A percentile compares a stretch with the other conserved stretches of the same genome.
Conservation (phyloP, 2,113 vertebrate species). For the Pardalotus punctatus region DNA sequence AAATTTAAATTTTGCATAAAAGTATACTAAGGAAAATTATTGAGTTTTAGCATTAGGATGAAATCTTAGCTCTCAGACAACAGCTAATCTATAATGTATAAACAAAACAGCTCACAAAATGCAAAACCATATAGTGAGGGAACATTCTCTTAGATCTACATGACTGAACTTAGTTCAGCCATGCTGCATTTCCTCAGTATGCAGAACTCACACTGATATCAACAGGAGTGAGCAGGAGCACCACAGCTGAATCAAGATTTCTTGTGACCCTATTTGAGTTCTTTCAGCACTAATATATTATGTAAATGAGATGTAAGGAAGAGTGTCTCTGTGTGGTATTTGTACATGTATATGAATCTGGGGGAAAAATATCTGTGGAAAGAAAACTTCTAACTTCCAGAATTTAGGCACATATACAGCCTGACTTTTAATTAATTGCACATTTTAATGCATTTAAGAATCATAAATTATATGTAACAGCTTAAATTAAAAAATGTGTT, state of each 20-base stretch:
- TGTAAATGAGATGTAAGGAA: not conserved
- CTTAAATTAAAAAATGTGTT: not conserved
- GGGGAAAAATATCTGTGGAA: not conserved
- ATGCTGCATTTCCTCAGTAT: not conserved
- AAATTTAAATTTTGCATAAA: not conserved
- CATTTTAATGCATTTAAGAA: not conserved
- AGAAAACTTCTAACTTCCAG: not conserved
- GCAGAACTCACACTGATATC: not conserved
- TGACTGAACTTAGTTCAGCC: constrained; percentile 1
- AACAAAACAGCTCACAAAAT: not conserved
- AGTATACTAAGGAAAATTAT: not conserved
- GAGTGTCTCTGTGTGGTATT: not conserved
- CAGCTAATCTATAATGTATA: constrained; percentile 17
- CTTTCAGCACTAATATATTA: not conserved
- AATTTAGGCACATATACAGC: not conserved
- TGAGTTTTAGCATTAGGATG: not conserved
- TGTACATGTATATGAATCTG: not conserved
- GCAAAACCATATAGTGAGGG: not conserved
- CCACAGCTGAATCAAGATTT: not conserved
- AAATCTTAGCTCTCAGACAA: constrained; percentile 21
- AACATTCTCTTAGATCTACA: constrained; percentile 16
- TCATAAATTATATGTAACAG: not conserved
- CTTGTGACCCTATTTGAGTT: not conserved
- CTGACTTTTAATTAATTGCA: not conserved
- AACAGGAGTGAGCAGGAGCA: not conserved